These are phyloP conservation scores for Platyscapa corneri DNA, from an alignment of 1,140 invertebrate genomes.

Conservation along the genomic window DNA sequence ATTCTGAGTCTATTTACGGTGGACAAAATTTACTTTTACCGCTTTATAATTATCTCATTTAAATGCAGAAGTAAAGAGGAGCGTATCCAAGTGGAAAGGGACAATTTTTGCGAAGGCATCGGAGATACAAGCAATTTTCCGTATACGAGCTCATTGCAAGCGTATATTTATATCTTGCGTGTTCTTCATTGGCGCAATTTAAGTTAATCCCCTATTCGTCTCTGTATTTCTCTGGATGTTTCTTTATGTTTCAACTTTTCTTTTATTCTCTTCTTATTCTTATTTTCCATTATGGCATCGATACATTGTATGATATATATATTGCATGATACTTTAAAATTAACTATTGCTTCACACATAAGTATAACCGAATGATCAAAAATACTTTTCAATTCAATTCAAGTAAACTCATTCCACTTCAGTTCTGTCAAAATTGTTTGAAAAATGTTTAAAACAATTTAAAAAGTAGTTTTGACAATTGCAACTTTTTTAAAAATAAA, in stretches of 20 bases:
- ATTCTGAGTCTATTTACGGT: neutral
- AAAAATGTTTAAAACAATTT: too few species aligned
- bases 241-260: constrained; percentile 1
- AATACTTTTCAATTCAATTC: too few species aligned
- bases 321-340: neutral
- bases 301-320: neutral
- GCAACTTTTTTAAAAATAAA: too few species aligned
- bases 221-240: constrained; percentile 1
- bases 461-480: too few species aligned
- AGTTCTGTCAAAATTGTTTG: too few species aligned
- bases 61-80: neutral
- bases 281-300: neutral
- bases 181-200: constrained; percentile 19
- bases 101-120: constrained; percentile 5
- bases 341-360: neutral
- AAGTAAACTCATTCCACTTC: too few species aligned
- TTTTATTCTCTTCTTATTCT: neutral
- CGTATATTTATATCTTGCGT: constrained; percentile 21
- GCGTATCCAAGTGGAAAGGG: neutral
- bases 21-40: neutral
- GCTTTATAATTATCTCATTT: constrained; percentile 22
- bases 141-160: neutral
- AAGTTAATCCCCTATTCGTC: constrained; percentile 33
- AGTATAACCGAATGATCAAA: neutral
- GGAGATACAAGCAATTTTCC: constrained; percentile 10